Evolutionary conservation across 2,888 invertebrate genomes (phyloP).

Genomic region (Thymelicus sylvestris): DNA sequence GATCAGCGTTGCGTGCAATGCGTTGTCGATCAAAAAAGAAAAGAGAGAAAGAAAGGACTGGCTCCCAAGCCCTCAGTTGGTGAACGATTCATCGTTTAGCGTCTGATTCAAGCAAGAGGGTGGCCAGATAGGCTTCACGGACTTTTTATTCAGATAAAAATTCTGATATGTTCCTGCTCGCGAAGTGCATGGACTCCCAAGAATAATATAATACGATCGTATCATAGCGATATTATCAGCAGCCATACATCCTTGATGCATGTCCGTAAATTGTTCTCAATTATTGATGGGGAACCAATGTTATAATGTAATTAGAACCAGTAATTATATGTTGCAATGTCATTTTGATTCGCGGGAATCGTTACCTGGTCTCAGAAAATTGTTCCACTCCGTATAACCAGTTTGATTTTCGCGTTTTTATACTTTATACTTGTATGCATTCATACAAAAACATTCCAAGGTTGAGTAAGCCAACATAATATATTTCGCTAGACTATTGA

Average conservation of each 20-base stretch:
- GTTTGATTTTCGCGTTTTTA: conserved; percentile 11
- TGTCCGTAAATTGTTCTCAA: conserved; percentile 9
- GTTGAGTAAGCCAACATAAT: too few relatives aligned
- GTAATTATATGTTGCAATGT: conserved; percentile 14
- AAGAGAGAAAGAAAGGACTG: too few relatives aligned
- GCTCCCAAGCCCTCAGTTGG: too few relatives aligned
- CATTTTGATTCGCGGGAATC: conserved; percentile 19
- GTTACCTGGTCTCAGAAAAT: conserved; percentile 15
- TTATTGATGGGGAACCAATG: conserved; percentile 16
- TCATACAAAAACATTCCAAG: neutral
- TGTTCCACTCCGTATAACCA: conserved; percentile 16
- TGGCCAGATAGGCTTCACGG: too few relatives aligned
- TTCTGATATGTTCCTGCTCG: neutral
- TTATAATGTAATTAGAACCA: conserved; percentile 19
- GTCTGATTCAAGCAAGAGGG: too few relatives aligned
- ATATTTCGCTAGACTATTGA: neutral
- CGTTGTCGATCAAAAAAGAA: too few relatives aligned
- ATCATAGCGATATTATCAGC: neutral
- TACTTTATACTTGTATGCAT: conserved; percentile 1
- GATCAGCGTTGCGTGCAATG: too few relatives aligned
- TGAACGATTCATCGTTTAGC: too few relatives aligned
- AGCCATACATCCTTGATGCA: neutral
- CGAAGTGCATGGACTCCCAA: neutral
- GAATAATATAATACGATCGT: neutral
- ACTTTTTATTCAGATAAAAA: too few relatives aligned